Evolutionary conservation across 1,140 invertebrate species (phyloP), one percentile per base, ranked within the genome.

Genomic region (Tetragnatha versicolor): DNA sequence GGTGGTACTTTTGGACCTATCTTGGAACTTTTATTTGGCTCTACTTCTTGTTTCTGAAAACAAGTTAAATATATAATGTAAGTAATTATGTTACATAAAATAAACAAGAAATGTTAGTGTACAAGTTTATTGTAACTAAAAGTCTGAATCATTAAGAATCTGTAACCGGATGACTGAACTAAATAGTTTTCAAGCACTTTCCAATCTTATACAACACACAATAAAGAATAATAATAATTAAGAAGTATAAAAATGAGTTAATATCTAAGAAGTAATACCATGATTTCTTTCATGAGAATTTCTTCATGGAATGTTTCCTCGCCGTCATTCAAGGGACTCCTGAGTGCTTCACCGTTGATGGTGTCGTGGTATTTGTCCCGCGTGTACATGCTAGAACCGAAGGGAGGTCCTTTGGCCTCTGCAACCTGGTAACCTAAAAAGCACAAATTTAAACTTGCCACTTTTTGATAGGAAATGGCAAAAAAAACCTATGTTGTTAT

Each of bases 361-460:
- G 76, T 79, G 27, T 79, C 76, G 20, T 79, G 76, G 27, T 79
- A 79, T 42, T 79, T 79, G 37, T 79, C 76, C 25, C 76, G 55
- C 0, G 63, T 58, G 47, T 79, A 79, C 76, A 79, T 79, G n/a
- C 76, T 79, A 4, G 76, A 79, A 47, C 12, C 76, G 22, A 29
- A 69, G 2, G 76, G 65, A 10, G 63, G 76, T 6, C 76, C 76
- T 37, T 79, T 79, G 2, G 45, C 35, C 14, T 79, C 76, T 7
- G 63, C 22, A 9, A 77, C 61, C 2, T 35, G 73, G 22, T 77
- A 77, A 12, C 73, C 73, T 77, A 22, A 22, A 66, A 63, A 53
- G 25, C 3, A 20, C 33, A 7, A 22, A 60, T n/a, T n/a, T n/a
- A n/a, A n/a, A n/a, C n/a, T n/a, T n/a, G n/a, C n/a, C n/a, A n/a